Conservation (phyloP, 2,888 invertebrate species). For the Myathropa florea region DNA sequence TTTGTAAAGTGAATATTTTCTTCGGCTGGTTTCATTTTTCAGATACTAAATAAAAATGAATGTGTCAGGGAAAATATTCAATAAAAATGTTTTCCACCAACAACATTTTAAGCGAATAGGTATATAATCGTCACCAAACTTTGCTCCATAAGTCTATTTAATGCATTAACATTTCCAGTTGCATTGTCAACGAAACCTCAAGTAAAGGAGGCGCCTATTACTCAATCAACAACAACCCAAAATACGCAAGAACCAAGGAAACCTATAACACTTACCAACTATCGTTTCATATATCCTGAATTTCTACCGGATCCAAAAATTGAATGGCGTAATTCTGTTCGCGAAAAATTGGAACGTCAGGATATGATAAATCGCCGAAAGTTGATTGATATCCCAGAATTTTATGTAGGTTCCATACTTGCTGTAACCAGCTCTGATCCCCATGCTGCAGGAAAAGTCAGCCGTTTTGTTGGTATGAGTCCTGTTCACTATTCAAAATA, state of each 20-base stretch:
- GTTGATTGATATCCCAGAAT: constrained; percentile 95
- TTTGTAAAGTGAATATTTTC: constrained; percentile 12
- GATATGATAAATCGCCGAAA: constrained; percentile 93
- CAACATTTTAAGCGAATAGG: constrained; percentile 63
- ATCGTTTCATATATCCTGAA: constrained; percentile 91
- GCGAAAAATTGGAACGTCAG: constrained; percentile 93
- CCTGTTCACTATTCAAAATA: background rate
- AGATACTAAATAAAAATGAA: constrained; percentile 58
- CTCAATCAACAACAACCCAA: constrained; percentile 40
- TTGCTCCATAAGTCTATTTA: background rate
- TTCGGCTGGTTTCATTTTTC: constrained; percentile 6
- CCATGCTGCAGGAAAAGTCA: constrained; percentile 91
- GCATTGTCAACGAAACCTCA: constrained; percentile 69
- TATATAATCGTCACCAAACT: background rate
- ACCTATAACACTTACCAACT: constrained; percentile 81
- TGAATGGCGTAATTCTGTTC: constrained; percentile 88
- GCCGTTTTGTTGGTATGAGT: constrained; percentile 82
- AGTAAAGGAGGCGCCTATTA: constrained; percentile 59
- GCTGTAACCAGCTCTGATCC: constrained; percentile 93
- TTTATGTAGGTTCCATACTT: constrained; percentile 97
- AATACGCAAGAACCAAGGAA: constrained; percentile 72
- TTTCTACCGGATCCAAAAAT: constrained; percentile 94
- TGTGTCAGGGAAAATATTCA: constrained; percentile 54
- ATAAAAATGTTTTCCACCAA: constrained; percentile 42
- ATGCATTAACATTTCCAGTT: constrained; percentile 49